Base-by-base conservation (phyloP, 2,888 invertebrate genomes). In the Acrobeloides nanus region DNA sequence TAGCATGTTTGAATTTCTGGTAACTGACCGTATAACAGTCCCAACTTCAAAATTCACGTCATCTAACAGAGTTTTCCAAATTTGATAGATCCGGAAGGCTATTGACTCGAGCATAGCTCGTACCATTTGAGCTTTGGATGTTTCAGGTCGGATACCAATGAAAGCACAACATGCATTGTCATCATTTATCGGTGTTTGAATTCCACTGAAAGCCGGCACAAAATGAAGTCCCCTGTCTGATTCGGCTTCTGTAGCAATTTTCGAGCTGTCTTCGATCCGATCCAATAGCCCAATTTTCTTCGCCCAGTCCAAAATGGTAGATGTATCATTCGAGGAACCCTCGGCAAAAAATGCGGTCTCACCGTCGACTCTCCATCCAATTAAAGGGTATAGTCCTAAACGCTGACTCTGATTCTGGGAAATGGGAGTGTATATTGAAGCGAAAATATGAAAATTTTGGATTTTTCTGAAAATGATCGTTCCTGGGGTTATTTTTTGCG, bases 161-260 rank as follows among this genome's bases (percentile, higher is more conserved):
- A 90, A 87, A 17, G 85, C 87, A 0, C 86, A 82, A 1, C 85
- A 84, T 0, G 90, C 89, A 10, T 81, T 80, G 56, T 84, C 82
- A 75, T 92, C 87, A 75, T 87, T 87, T 57, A 89, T 83, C 1
- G 92, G 90, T 0, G 87, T 86, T 87, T 92, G 75, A 3, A 62
- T 77, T 27, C 89, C 89, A 75, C 85, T 85, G 66, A 89, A 89
- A 0, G 87, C 87, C 1, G 90, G 89, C 61, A 90, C 80, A 74
- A 90, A 90, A 74, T 81, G 87, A 2, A 66, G 49, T 37, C 65
- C 65, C 3, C 31, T 46, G 31, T 42, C 33, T 25, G 55, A 51
- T 0, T 57, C 55, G 23, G 49, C 38, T 1, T 24, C 33, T 6
- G 56, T 58, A 1, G 53, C 66, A 8, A 68, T 61, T 20, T 45